Evolutionary conservation across 1,140 invertebrate genomes (phyloP).

Genomic region (Cyrtorhinus lividipennis): DNA sequence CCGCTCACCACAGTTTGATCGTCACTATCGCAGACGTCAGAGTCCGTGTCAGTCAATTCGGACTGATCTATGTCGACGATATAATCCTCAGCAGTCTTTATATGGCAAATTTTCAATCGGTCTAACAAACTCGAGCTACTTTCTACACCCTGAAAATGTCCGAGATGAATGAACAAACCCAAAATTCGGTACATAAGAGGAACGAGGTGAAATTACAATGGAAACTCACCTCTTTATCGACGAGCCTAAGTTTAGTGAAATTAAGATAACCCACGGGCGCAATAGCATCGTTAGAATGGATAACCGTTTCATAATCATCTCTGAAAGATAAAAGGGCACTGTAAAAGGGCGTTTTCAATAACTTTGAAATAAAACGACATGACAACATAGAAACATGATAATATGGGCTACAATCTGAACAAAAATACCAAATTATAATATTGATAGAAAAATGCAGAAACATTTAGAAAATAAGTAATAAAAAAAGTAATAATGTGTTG

Average conservation of each 20-base stretch:
- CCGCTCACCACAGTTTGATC: constrained; percentile 1
- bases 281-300: constrained; percentile 80
- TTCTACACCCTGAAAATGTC: constrained; percentile 20
- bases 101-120: constrained; percentile 19
- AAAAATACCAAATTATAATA: no score
- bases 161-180: no score
- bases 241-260: constrained; percentile 63
- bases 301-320: constrained; percentile 72
- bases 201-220: no score
- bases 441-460: no score
- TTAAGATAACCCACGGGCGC: constrained; percentile 86
- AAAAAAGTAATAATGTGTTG: no score
- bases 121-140: constrained; percentile 14
- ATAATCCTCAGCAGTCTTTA: constrained; percentile 24
- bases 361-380: constrained; percentile 15
- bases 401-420: not conserved
- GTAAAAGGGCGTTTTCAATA: constrained; percentile 23
- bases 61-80: constrained; percentile 24
- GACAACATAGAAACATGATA: constrained; percentile 4
- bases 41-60: constrained; percentile 18
- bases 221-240: constrained; percentile 44
- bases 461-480: no score
- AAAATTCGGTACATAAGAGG: no score
- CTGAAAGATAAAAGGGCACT: constrained; percentile 44
- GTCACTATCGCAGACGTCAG: constrained; percentile 12